Evolutionary conservation across 2,797 vertebrate genomes (phyloP), one percentile per base, ranked within the genome.

Genomic region (Luscinia luscinia): DNA sequence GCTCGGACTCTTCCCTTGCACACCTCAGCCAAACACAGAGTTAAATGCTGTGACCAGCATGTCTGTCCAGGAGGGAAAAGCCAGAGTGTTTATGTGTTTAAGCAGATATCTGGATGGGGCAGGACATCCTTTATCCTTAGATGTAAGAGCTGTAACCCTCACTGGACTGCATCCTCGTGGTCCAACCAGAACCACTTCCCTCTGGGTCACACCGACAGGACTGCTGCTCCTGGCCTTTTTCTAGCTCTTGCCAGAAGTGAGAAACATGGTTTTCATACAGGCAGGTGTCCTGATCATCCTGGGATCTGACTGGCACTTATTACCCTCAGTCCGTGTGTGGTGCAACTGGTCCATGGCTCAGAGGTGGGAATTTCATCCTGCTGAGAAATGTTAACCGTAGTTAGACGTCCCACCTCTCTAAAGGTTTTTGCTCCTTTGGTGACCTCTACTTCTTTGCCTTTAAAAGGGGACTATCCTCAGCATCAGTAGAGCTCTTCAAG

Each of bases 331-430:
- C 67, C 38, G 10, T 38, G 16, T 67, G 63, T 49, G 48, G 19
- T 76, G 52, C 23, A 30, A 2, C 20, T 7, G 46, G 20, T 40
- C 30, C 24, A 1, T n/a, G 61, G n/a, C 45, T 84, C 86, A 80
- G 76, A 43, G 72, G 12, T 5, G n/a, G 8, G 23, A 51, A 41
- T n/a, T 46, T 63, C 9, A 19, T 32, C 48, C 63, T 22, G 41
- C 61, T 45, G 38, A 72, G 43, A 52, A 62, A 51, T 0, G 0
- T 20, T 67, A 57, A 46, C 38, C 14, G 2, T 8, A 17, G 9
- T 23, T 51, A 69, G 15, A 66, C 0, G 0, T 62, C 24, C 46
- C 66, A 62, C 12, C 23, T 86, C 54, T 78, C 16, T 62, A 32
- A 51, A 67, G 46, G 34, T 20, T 61, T 73, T 80, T 82, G 30